These are phyloP conservation scores for Netelia inedita DNA, from an alignment of 2,888 invertebrate species.

Conservation along the genomic window DNA sequence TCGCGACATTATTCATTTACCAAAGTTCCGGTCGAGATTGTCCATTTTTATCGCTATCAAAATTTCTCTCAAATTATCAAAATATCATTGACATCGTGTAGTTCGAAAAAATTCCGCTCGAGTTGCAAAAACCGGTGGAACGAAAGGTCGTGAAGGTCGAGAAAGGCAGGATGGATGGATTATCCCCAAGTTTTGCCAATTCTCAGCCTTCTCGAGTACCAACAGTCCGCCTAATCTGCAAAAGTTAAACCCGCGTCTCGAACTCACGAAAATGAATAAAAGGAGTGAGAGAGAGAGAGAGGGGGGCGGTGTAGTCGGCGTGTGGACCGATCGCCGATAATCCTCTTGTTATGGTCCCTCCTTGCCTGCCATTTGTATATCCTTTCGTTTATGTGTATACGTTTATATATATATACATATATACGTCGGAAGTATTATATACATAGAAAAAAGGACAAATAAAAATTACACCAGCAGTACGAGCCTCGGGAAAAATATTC, in stretches of 20 bases:
- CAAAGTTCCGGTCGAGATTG: not conserved
- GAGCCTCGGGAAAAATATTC: not conserved
- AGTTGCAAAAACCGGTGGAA: not conserved
- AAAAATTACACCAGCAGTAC: conserved; percentile 52
- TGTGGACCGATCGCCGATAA: conserved; percentile 60
- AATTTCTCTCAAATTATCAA: not conserved
- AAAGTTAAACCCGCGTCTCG: conserved; percentile 49
- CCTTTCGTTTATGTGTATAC: not conserved
- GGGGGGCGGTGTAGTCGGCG: not conserved
- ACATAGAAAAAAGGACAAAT: not conserved
- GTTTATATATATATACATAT: not conserved
- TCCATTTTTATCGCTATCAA: not conserved
- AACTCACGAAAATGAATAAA: not conserved
- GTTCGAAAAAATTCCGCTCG: not conserved
- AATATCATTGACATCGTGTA: not conserved
- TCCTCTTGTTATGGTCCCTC: conserved; percentile 62
- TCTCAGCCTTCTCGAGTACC: conserved; percentile 70
- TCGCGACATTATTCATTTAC: not conserved
- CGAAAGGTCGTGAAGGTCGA: not conserved
- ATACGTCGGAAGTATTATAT: conserved; percentile 2
- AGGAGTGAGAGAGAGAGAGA: too few relatives aligned
- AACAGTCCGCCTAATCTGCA: conserved; percentile 76
- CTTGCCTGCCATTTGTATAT: conserved; percentile 21
- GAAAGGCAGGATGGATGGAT: conserved; percentile 54
- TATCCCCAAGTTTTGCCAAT: conserved; percentile 75